phyloP scores from a whole-genome alignment of 2,797 vertebrate genomes.

The Hylomyscus alleni region DNA sequence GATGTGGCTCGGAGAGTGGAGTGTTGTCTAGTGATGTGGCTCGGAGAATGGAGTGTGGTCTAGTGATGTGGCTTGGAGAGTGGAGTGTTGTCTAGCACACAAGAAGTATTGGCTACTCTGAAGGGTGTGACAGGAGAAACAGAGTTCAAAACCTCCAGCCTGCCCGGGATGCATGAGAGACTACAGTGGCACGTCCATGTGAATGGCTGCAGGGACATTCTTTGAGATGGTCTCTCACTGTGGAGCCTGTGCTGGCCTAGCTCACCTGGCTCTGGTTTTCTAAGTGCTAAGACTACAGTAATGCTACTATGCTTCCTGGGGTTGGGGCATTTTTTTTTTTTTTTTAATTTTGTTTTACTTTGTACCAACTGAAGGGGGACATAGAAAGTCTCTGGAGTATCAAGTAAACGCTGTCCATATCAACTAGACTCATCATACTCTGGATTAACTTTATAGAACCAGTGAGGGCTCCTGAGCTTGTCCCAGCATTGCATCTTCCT shows the following conservation, averaged over 20 bases:
- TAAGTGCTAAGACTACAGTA: not conserved
- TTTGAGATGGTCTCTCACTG: not conserved
- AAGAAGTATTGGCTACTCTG: not conserved
- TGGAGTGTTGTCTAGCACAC: not conserved
- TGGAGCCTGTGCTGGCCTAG: not conserved
- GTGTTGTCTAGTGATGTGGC: no score
- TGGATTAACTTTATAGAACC: not conserved
- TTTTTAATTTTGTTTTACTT: constrained; percentile 28
- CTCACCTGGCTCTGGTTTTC: not conserved
- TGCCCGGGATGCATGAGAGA: not conserved
- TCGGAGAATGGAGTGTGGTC: no score
- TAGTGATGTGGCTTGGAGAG: no score
- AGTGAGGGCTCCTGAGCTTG: not conserved
- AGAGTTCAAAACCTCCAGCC: not conserved
- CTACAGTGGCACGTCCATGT: not conserved
- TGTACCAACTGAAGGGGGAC: not conserved
- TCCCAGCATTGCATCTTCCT: not conserved
- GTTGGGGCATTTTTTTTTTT: not conserved
- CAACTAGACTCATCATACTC: not conserved
- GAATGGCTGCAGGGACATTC: not conserved
- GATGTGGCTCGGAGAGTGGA: no score
- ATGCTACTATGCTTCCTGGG: not conserved
- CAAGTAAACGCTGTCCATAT: not conserved
- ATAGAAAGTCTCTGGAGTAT: not conserved
- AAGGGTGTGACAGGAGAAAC: not conserved